A percentile compares a stretch with the other conserved stretches of the same genome.
Conservation (phyloP, 1,140 invertebrate species). For the Zaprionus davidi region DNA sequence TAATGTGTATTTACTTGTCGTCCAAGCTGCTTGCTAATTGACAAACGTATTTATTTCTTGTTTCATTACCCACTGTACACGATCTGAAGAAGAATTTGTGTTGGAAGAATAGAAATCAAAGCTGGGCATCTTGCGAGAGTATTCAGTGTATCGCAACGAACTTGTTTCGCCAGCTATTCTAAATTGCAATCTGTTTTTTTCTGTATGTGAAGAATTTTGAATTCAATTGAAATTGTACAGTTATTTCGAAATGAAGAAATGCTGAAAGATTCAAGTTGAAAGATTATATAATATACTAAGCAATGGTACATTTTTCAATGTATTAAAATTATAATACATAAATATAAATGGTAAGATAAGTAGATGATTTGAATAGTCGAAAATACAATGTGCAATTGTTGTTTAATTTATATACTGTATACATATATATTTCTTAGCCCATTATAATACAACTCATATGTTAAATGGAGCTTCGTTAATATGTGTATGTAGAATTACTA, state of each 20-base stretch:
- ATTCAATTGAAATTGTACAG: not conserved
- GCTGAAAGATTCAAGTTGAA: not conserved
- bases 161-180: not conserved
- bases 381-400: too few relatives aligned
- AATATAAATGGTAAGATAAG: not conserved
- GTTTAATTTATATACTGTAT: too few relatives aligned
- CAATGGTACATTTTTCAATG: not conserved
- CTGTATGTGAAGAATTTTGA: not conserved
- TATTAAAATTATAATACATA: not conserved
- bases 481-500: not conserved
- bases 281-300: not conserved
- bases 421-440: too few relatives aligned
- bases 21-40: slow-evolving; percentile 55
- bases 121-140: not conserved
- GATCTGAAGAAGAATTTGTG: not conserved
- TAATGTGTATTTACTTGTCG: slow-evolving; percentile 48
- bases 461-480: not conserved
- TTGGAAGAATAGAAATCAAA: slow-evolving; percentile 11
- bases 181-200: not conserved
- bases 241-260: not conserved
- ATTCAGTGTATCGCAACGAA: not conserved
- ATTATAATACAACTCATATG: too few relatives aligned
- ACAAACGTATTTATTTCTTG: slow-evolving; percentile 28
- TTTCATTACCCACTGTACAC: slow-evolving; percentile 1
- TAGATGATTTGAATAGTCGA: too few relatives aligned